A percentile compares a stretch with the other conserved stretches of the same genome.
phyloP scores from a whole-genome alignment of 2,888 invertebrate species.

The Brenthis ino region DNA sequence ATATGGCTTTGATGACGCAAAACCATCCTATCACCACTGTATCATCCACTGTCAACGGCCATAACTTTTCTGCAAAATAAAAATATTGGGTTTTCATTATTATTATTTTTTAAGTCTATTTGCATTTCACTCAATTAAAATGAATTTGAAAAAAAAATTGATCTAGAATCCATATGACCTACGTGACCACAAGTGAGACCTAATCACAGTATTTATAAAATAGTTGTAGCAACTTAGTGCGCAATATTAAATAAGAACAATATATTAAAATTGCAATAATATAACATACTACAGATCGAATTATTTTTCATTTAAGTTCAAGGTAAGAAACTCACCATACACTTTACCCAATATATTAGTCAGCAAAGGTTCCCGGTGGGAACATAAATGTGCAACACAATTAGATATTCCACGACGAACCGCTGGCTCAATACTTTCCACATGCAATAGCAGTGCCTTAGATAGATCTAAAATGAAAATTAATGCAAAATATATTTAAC shows the following conservation, averaged over 20 bases:
- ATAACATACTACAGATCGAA: no score
- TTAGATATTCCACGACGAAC: slow-evolving; percentile 91
- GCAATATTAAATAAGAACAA: no score
- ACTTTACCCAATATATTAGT: slow-evolving; percentile 71
- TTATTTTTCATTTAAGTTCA: neutral
- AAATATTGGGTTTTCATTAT: neutral
- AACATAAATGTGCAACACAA: slow-evolving; percentile 90
- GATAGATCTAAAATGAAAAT: slow-evolving; percentile 80
- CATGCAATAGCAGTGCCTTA: slow-evolving; percentile 85
- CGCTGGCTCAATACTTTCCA: slow-evolving; percentile 85
- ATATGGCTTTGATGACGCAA: slow-evolving; percentile 82
- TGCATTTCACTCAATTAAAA: no score
- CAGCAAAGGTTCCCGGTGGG: slow-evolving; percentile 88
- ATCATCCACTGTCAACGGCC: slow-evolving; percentile 79
- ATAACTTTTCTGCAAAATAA: slow-evolving; percentile 73
- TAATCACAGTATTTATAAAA: no score
- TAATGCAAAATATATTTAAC: no score
- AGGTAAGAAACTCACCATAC: slow-evolving; percentile 51
- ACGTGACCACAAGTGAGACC: no score
- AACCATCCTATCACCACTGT: slow-evolving; percentile 83
- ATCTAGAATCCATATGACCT: no score
- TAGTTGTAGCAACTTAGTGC: no score
- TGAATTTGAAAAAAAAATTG: no score
- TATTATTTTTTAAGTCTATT: no score
- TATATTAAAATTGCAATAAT: no score